Evolutionary conservation across 2,888 invertebrate genomes (phyloP), one percentile per base, ranked within the genome.

Genomic region (Drosophila mercatorum): DNA sequence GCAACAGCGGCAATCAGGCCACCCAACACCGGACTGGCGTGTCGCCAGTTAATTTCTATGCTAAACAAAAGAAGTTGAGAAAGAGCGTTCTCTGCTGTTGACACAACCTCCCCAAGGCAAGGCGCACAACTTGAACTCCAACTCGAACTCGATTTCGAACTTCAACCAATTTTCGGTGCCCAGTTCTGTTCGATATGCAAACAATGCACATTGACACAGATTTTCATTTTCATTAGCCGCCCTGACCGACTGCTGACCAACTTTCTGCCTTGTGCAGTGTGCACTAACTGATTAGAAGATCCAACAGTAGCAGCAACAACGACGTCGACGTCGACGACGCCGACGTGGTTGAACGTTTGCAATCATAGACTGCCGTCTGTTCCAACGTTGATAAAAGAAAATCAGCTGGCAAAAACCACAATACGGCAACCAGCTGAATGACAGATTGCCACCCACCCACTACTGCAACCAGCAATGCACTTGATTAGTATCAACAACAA

Each of bases 351-450:
- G 52, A 59, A 55, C 46, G 64, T 43, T 59, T 49, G 69, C 77
- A 77, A 77, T 74, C 70, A 77, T 64, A 10, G 76, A 65, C 47
- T 41, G 49, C 41, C 43, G 72, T 69, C 81, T 85, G 81, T 70
- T 68, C 34, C 66, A 77, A 59, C 73, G 68, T 78, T 86, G 86
- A 83, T 86, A 86, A 84, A 84, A 82, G 83, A 80, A 86, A 82
- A 80, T 72, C 83, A 80, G 78, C 67, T 70, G 62, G 79, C 68
- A 65, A 56, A 80, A 84, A 75, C 86, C 84, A 83, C 84, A 84
- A 84, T 83, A 76, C 86, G 71, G 83, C 31, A 79, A 68, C 47
- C 71, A 58, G 64, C 71, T 66, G 68, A 61, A 64, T 72, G 71
- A 74, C 68, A 60, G 75, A 52, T 52, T 57, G 59, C 61, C 53